Evolutionary conservation across 2,113 vertebrate genomes (phyloP).

Genomic region (Ascaphus truei): DNA sequence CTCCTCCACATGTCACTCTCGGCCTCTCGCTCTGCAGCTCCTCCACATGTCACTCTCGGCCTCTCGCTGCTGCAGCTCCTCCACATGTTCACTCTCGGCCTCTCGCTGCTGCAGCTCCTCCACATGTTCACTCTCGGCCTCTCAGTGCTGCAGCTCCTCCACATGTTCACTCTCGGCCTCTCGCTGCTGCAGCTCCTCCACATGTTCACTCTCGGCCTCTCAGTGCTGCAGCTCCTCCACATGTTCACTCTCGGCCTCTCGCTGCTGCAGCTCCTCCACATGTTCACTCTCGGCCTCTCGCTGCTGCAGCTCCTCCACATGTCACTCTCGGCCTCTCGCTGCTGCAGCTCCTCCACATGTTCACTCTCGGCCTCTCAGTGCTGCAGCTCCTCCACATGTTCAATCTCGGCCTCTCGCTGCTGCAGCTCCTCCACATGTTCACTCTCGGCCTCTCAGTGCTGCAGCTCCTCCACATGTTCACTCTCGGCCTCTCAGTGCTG

Average conservation of each 20-base stretch:
- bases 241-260: conserved; percentile 55
- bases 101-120: conserved; percentile 51
- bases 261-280: conserved; percentile 52
- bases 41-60: conserved; percentile 49
- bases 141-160: conserved; percentile 51
- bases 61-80: conserved; percentile 51
- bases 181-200: conserved; percentile 51
- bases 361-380: conserved; percentile 53
- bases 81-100: conserved; percentile 55
- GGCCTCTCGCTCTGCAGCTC: too few relatives aligned
- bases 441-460: conserved; percentile 51
- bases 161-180: conserved; percentile 56
- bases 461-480: conserved; percentile 55
- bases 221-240: conserved; percentile 51
- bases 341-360: conserved; percentile 54
- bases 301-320: too few relatives aligned
- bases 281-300: conserved; percentile 60
- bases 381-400: conserved; percentile 56
- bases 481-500: conserved; percentile 50
- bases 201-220: conserved; percentile 55
- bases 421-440: conserved; percentile 56
- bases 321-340: conserved; percentile 47
- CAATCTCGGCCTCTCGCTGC: conserved; percentile 51
- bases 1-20: conserved; percentile 55
- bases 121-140: conserved; percentile 56